Base-by-base conservation (phyloP, 2,888 invertebrate species). In the Mayetiola destructor region DNA sequence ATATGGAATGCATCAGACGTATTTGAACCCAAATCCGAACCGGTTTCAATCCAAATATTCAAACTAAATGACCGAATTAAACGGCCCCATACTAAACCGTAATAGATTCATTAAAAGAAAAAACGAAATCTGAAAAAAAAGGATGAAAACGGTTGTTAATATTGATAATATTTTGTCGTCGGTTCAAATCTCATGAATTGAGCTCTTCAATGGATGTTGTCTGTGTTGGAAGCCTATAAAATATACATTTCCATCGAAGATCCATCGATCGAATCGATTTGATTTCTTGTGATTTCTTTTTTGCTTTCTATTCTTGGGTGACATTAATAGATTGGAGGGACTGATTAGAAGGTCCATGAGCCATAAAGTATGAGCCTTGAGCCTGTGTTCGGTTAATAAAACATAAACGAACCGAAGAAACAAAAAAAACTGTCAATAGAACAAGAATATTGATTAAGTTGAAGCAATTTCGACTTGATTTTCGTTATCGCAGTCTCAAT, bases 91-190 rank as follows among this genome's bases (percentile, higher is more conserved):
- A n/a, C n/a, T n/a, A n/a, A n/a, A n/a, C 12, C 3, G 20, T 48
- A 27, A 48, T 48, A 48, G 48, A 48, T 27, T 48, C 48, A 48
- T 48, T 27, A 48, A 48, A n/a, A n/a, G n/a, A n/a, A 36, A 48
- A 48, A 23, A 42, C 42, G n/a, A 27, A 27, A n/a, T 48, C 16
- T 48, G 14, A 27, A 27, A 3, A 27, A 48, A 48, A 27, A 48
- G 27, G n/a, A n/a, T n/a, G n/a, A 48, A 48, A 48, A 48, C 29
- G 48, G 48, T 27, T 23, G 27, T 48, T 23, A 48, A 48, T 48
- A 27, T 48, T 27, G 29, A 48, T 48, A 48, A 48, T 48, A 48
- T 48, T 23, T 48, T 48, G 27, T 48, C 48, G 48, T 48, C 29
- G 48, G 14, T 48, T 48, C 48, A 23, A 48, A 48, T 48, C n/a